Base-by-base conservation (phyloP, 2,888 invertebrate genomes). In the Hydraecia micacea region DNA sequence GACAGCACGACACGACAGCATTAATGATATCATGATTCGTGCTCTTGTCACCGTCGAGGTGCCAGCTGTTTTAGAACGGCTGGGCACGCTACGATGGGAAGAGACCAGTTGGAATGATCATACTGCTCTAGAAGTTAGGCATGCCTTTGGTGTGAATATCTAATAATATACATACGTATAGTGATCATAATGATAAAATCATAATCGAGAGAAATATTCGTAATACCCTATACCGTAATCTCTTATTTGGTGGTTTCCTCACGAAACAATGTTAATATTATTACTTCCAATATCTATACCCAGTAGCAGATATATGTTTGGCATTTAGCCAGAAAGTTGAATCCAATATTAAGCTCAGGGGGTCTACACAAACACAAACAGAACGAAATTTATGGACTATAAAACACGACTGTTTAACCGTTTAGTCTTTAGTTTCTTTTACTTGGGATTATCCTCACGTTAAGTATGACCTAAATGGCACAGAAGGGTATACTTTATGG, bases 321-420 rank as follows among this genome's bases (percentile, higher is more conserved):
- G 87, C 74, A 2, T 32, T 58, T 49, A 46, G 77, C 87, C 84
- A 87, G 58, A 86, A 79, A 68, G 63, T 77, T 67, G 71, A 72
- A 70, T 84, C 65, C 75, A 84, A 79, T 75, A 84, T 81, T 81
- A 75, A 69, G 68, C 65, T 66, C 71, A 69, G 66, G 68, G 60
- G 18, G 73, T 70, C 75, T 73, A 81, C 77, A 75, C 73, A 87
- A 86, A 84, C 69, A 79, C 73, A 87, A 83, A 84, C 69, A 79
- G 55, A 77, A 65, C 66, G 36, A 69, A 78, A 80, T 84, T 78
- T 81, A 84, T 88, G 66, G 75, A 46, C 75, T 75, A 86, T 86
- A 36, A 83, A 83, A 83, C 46, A 86, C 63, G 21, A 73, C 86
- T 86, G 67, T 79, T 84, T 83, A 42, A 78, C 46, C 60, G 63